A percentile compares a stretch with the other conserved stretches of the same genome.
Conservation (phyloP, 2,113 vertebrate species). For the Lycaon pictus region DNA sequence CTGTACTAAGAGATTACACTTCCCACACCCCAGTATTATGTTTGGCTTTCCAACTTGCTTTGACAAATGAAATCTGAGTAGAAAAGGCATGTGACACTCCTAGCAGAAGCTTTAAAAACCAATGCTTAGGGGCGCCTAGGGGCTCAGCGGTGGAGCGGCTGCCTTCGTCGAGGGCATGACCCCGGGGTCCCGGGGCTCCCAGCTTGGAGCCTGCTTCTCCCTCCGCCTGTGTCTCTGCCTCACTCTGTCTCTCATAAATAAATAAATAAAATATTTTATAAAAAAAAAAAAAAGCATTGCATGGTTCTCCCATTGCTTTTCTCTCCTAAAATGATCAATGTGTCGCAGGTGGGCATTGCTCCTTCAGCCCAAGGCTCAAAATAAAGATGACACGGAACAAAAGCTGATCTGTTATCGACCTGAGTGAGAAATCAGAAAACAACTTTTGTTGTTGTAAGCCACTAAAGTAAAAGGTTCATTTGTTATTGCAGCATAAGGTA, state of each 20-base stretch:
- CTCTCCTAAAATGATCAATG: neutral
- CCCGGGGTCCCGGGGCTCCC: no score
- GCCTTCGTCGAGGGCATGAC: no score
- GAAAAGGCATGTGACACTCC: neutral
- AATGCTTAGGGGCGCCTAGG: neutral
- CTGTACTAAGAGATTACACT: neutral
- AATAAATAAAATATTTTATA: no score
- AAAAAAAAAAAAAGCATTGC: neutral
- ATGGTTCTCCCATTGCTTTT: neutral
- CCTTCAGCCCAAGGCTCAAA: neutral
- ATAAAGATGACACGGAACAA: neutral
- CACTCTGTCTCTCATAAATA: no score
- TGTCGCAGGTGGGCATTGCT: neutral
- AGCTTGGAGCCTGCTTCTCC: no score
- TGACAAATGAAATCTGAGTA: neutral
- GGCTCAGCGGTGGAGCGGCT: no score
- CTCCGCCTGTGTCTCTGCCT: no score
- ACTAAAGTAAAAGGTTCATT: neutral
- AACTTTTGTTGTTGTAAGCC: neutral
- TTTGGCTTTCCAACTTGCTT: slow-evolving; percentile 29
- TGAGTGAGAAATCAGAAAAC: neutral
- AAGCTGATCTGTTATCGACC: neutral
- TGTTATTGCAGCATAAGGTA: neutral
- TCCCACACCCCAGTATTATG: neutral
- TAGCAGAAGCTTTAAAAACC: neutral